Base-by-base conservation (phyloP, 2,113 vertebrate species). In the Nasalis larvatus region DNA sequence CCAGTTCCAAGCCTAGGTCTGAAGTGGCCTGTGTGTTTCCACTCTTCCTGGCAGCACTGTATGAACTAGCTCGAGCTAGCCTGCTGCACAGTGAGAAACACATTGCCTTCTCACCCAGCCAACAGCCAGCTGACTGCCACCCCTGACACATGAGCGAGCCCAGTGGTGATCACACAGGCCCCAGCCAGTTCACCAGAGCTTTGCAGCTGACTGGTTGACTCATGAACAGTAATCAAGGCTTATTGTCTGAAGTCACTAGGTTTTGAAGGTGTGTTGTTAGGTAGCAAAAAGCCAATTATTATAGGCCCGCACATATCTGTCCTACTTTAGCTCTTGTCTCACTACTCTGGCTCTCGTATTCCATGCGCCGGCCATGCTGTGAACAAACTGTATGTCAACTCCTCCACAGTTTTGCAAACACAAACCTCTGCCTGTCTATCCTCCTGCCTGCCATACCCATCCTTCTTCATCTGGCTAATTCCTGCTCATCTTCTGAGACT, bases 391-490 rank as follows among this genome's bases (percentile, higher is more conserved):
- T 4, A 7, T 14, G 25, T 32, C 52, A 25, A 18, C 10, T 73
- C 21, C 68, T 35, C 16, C 25, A 18, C 8, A 40, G 52, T 32
- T 54, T 86, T 4, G 77, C 76, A 77, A 63, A 49, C 11, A 73
- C 21, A 42, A 85, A 42, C 21, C 35, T 71, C 25, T n/a, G 25
- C 17, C 40, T 30, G 20, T 49, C 23, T 66, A 20, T 35, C 9
- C 11, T 1, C 4, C 1, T 1, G 37, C 23, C 35, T 68, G 32
- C 69, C 37, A 21, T 7, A 0, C 17, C 17, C 9, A 8, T 4
- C 58, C 35, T 71, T 23, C 68, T 40, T 66, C 78, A 30, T 32
- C 30, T 16, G 2, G 14, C 37, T 47, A 7, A n/a, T 49, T 60
- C 12, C 56, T 81, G 2, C 40, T 80, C 11, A 14, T 25, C 49